Evolutionary conservation across 2,888 invertebrate species (phyloP), one percentile per base, ranked within the genome.

Genomic region (Calliphora vomitoria): DNA sequence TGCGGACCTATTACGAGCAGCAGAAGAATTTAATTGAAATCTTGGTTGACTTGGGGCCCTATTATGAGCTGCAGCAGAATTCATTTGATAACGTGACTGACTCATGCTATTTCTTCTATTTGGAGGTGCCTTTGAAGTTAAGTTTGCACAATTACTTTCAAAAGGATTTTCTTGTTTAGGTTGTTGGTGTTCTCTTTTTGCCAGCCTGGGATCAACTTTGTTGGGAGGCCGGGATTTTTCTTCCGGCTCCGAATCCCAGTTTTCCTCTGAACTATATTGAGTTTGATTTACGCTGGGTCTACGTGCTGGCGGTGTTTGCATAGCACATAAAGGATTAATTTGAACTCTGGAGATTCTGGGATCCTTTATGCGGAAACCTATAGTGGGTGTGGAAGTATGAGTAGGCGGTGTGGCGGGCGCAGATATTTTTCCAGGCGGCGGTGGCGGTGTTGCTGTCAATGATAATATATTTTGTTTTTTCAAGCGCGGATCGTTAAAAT

Each of bases 401-500:
- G 6, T 6, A 5, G 50, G n/a, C 1, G 50, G 50, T 6, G 44
- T 44, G 6, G 11, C 13, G 4, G 35, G 35, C 44, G 13, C 10
- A 3, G 13, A 11, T 10, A 11, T 10, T 44, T 44, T 44, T 38
- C 50, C 72, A 38, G 35, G 25, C 4, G 50, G 8, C 1, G 74
- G 4, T 5, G 81, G 35, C 35, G 25, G 44, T 35, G 71, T 20
- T 83, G 38, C 71, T 3, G 71, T 18, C 1, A 66, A 11, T 44
- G 76, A 15, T 11, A 38, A 4, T 1, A 10, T 8, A 55, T 62
- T 74, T 86, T 89, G 68, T 72, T 86, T 82, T 85, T 89, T 86
- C 4, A 91, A 85, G 0, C 91, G 90, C 8, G 91, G 91, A 82
- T 91, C 91, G 55, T 80, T 85, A 8, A 85, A 82, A 74, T 90